Percentiles rank a stretch among this genome's conserved stretches.
Conservation (phyloP, 2,113 vertebrate genomes). For the Boleophthalmus pectinirostris region DNA sequence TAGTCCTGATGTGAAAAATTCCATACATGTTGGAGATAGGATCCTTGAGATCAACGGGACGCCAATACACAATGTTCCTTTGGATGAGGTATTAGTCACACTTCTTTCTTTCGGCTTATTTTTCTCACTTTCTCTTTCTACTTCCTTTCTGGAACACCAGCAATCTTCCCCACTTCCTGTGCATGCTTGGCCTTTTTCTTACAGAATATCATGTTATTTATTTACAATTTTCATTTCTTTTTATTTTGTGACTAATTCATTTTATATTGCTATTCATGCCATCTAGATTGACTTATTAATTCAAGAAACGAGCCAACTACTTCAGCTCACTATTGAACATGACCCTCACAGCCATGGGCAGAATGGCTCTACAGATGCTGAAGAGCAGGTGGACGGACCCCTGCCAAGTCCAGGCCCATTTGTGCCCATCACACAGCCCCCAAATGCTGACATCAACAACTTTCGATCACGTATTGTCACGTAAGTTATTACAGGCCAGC, state of each 20-base stretch:
- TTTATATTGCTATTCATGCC: not conserved
- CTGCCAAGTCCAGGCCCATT: slow-evolving; percentile 76
- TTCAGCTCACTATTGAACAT: slow-evolving; percentile 94
- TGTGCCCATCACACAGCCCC: slow-evolving; percentile 71
- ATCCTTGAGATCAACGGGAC: slow-evolving; percentile 98
- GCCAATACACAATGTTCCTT: slow-evolving; percentile 89
- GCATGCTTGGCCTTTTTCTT: too few relatives aligned
- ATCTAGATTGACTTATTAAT: slow-evolving; percentile 91
- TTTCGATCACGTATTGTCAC: slow-evolving; percentile 78
- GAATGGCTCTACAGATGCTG: slow-evolving; percentile 51
- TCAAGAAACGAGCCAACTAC: slow-evolving; percentile 92
- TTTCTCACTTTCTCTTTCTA: not conserved
- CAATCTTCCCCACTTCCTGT: not conserved
- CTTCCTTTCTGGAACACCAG: not conserved
- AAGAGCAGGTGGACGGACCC: slow-evolving; percentile 63
- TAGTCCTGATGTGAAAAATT: slow-evolving; percentile 95
- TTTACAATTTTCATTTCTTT: too few relatives aligned
- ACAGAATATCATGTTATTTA: too few relatives aligned
- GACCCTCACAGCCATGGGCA: slow-evolving; percentile 83
- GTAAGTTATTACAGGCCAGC: slow-evolving; percentile 70
- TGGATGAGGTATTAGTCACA: slow-evolving; percentile 86
- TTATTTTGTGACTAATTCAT: not conserved
- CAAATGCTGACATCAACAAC: slow-evolving; percentile 72
- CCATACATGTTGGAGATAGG: slow-evolving; percentile 93
- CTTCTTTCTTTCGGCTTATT: not conserved